Evolutionary conservation across 1,140 invertebrate species (phyloP).

Genomic region (Homarus americanus): DNA sequence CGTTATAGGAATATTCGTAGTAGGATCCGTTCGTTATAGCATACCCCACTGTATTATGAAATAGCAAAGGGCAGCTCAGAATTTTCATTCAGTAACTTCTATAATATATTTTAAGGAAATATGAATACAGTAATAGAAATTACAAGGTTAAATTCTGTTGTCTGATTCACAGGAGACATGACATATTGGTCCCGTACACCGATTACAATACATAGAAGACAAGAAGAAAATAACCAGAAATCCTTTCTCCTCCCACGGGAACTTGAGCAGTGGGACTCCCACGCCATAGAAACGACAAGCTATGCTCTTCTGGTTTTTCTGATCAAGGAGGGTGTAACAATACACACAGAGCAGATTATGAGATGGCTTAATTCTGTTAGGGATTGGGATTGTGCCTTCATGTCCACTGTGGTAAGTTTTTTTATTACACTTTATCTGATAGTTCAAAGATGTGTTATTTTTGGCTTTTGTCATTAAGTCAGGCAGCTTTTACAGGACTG

Average conservation of each 20-base stretch:
- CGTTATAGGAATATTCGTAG: too few relatives aligned
- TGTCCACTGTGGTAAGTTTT: slow-evolving; percentile 80
- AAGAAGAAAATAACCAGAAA: slow-evolving; percentile 79
- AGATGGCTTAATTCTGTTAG: slow-evolving; percentile 82
- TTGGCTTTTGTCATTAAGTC: too few relatives aligned
- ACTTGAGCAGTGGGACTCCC: slow-evolving; percentile 77
- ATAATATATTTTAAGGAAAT: too few relatives aligned
- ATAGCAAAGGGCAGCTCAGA: too few relatives aligned
- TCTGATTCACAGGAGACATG: slow-evolving; percentile 77
- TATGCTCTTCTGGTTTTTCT: slow-evolving; percentile 82
- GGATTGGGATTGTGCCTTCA: slow-evolving; percentile 80
- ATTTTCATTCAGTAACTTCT: too few relatives aligned
- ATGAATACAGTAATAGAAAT: too few relatives aligned
- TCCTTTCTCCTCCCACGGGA: slow-evolving; percentile 79
- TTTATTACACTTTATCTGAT: too few relatives aligned
- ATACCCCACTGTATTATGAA: too few relatives aligned
- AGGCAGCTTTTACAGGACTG: too few relatives aligned
- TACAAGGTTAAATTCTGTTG: too few relatives aligned
- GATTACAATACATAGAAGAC: slow-evolving; percentile 77
- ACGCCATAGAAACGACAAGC: slow-evolving; percentile 81
- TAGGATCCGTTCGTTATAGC: too few relatives aligned
- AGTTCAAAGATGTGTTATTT: too few relatives aligned
- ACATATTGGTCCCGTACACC: slow-evolving; percentile 79
- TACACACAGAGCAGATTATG: slow-evolving; percentile 73
- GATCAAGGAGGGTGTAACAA: slow-evolving; percentile 78